Evolutionary conservation across 2,113 vertebrate species (phyloP).

Genomic region (Taxidea taxus): DNA sequence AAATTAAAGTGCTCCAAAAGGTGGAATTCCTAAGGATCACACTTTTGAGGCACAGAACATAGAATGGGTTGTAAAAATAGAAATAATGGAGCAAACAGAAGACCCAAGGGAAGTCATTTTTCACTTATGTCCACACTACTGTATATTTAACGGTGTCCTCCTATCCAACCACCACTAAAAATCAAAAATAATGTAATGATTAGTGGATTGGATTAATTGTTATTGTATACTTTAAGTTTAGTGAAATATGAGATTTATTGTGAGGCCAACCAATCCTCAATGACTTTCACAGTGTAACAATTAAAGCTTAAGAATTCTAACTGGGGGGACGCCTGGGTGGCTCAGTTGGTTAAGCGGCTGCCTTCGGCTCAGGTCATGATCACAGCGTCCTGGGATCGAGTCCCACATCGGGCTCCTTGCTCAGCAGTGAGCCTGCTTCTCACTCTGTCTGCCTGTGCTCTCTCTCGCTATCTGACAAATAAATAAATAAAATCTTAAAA

Average conservation of each 20-base stretch:
- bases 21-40: background rate
- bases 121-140: background rate
- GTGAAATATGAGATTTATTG: background rate
- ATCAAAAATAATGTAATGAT: background rate
- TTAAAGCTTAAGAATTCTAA: background rate
- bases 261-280: background rate
- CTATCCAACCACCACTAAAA: background rate
- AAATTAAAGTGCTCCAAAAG: background rate
- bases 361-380: no score
- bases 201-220: no score
- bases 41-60: background rate
- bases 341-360: no score
- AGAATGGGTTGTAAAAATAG: background rate
- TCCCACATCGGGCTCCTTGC: no score
- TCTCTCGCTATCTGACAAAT: no score
- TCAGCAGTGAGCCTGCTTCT: no score
- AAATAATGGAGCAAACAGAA: background rate
- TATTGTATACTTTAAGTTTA: background rate
- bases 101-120: background rate
- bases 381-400: no score
- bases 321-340: no score
- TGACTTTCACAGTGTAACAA: background rate
- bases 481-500: no score
- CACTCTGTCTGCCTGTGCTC: no score
- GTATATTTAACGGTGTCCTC: background rate